Base-by-base conservation (phyloP, 2,888 invertebrate genomes). In the Hermodice carunculata region DNA sequence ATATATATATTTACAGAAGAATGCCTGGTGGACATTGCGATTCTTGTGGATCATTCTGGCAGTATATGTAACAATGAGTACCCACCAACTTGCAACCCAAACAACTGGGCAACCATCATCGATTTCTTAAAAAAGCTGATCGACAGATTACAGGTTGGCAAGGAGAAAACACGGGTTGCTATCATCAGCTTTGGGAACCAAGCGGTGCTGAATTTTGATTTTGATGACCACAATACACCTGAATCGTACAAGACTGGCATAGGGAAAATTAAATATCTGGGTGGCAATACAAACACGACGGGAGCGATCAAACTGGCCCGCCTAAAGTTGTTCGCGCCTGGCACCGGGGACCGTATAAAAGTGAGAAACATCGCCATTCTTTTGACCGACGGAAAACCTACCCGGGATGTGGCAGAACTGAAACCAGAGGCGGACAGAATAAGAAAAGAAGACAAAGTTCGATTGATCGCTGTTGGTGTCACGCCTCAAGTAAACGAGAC, bases 321-420 rank as follows among this genome's bases (percentile, higher is more conserved):
- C 2, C 28, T 28, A n/a, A 4, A 54, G 2, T 42, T n/a, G n/a
- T n/a, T n/a, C 31, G 46, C 54, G 31, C n/a, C 42, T 14, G 54
- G 19, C 17, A 51, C 49, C 17, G 67, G 67, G 26, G 64, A 61
- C 64, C 11, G 70, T 19, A 52, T 53, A 2, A 28, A 58, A 8
- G 60, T 63, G 11, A 40, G 32, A 44, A 58, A 70, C 52, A 56
- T 70, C 40, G 24, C 60, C 26, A 46, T 70, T 22, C 48, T 70
- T n/a, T 44, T 70, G 40, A 70, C 70, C n/a, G 70, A 70, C 37
- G 70, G 60, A n/a, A 42, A 57, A 17, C 66, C 69, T 17, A 63
- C 69, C 14, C 48, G 61, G 17, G 59, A 53, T 11, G 52, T 63
- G 26, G 52, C 48, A 6, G 29, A 54, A 42, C 62, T 69, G 29